Conservation (phyloP, 1,140 invertebrate genomes). For the Platyura marginata region DNA sequence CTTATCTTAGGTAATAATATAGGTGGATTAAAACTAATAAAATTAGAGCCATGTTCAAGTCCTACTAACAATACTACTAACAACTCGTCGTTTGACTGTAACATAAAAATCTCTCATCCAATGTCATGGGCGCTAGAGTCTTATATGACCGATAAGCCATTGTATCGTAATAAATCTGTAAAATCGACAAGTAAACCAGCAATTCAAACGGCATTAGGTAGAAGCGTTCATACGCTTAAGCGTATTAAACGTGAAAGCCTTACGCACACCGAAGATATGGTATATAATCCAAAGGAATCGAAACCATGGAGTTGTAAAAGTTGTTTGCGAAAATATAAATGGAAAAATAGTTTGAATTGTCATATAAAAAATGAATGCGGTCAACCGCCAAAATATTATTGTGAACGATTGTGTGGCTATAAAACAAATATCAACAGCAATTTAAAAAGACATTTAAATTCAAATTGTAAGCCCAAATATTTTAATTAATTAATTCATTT, state of each 20-base stretch:
- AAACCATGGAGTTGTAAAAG: constrained; percentile 24
- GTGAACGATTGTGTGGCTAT: constrained; percentile 28
- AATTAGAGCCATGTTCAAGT: not conserved
- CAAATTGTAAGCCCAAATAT: constrained; percentile 21
- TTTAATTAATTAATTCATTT: no score
- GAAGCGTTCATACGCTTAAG: constrained; percentile 7
- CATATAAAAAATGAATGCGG: constrained; percentile 28
- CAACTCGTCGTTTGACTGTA: constrained; percentile 15
- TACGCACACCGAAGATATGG: constrained; percentile 23
- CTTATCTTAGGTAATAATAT: not conserved
- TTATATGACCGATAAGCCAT: constrained; percentile 18
- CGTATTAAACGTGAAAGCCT: constrained; percentile 19
- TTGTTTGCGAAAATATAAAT: constrained; percentile 21
- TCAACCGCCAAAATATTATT: constrained; percentile 24
- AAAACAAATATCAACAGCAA: constrained; percentile 34
- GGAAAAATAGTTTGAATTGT: constrained; percentile 25
- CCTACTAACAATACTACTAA: not conserved
- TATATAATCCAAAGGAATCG: constrained; percentile 22
- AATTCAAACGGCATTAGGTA: not conserved
- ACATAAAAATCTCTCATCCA: constrained; percentile 19
- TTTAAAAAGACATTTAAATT: constrained; percentile 29
- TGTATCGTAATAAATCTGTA: not conserved
- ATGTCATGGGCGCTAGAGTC: constrained; percentile 22
- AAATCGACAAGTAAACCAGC: not conserved
- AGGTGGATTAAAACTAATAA: not conserved